Evolutionary conservation across 2,113 vertebrate species (phyloP).

Genomic region (Melanocharis versteri): DNA sequence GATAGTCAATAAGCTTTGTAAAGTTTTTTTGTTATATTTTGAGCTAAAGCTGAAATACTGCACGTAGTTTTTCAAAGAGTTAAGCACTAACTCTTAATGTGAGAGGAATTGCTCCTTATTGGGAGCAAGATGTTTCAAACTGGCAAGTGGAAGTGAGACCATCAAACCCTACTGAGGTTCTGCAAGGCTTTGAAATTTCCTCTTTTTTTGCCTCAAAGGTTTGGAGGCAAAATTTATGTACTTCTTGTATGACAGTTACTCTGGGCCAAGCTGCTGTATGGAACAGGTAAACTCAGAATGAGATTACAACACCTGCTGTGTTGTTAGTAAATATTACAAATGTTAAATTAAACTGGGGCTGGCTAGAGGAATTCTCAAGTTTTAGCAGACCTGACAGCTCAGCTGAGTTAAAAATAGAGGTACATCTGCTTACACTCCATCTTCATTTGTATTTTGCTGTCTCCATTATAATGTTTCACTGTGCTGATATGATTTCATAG

Average conservation of each 20-base stretch:
- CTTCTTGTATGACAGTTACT: neutral
- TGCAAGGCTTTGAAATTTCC: neutral
- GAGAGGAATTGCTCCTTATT: neutral
- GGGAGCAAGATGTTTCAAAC: neutral
- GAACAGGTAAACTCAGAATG: neutral
- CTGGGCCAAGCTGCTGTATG: neutral
- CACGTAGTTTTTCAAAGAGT: neutral
- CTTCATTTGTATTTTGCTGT: conserved; percentile 17
- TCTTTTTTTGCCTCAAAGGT: neutral
- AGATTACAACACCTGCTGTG: neutral
- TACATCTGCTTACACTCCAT: conserved; percentile 25
- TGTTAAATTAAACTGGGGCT: neutral
- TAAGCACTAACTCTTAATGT: neutral
- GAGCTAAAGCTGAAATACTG: neutral
- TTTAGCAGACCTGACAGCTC: neutral
- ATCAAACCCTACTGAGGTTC: neutral
- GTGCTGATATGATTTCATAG: conserved; percentile 12
- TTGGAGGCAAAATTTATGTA: neutral
- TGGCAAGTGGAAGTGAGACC: neutral
- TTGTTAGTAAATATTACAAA: neutral
- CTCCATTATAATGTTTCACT: neutral
- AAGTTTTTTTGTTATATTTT: neutral
- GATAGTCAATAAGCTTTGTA: neutral
- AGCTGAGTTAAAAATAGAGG: neutral
- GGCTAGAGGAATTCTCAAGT: neutral